A percentile compares a stretch with the other conserved stretches of the same genome.
These are phyloP conservation scores for Petrocephalus zakoni DNA, from an alignment of 2,113 vertebrate genomes.

Conservation along the genomic window DNA sequence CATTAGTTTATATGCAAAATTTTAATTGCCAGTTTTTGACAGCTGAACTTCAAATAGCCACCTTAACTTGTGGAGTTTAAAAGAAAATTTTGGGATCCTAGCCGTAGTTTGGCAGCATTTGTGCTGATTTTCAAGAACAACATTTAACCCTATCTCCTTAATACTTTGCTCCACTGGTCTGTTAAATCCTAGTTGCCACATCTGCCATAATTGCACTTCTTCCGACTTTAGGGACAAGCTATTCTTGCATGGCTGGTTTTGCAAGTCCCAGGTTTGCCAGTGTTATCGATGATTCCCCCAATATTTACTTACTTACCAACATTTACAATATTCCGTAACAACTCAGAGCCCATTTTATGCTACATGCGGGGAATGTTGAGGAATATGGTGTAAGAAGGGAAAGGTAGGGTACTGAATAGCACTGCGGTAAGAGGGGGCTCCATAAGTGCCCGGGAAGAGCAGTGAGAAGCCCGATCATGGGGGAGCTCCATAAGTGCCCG, in stretches of 20 bases:
- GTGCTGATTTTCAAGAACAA: neutral
- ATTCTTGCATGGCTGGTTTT: neutral
- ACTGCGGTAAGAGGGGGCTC: neutral
- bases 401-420: neutral
- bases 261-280: neutral
- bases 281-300: neutral
- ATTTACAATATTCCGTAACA: neutral
- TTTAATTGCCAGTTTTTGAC: neutral
- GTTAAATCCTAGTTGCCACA: constrained; percentile 21
- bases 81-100: neutral
- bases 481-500: no score
- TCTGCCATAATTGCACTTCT: neutral
- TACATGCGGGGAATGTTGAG: neutral
- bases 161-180: constrained; percentile 21
- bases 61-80: no score
- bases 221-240: neutral
- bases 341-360: neutral
- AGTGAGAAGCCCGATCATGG: no score
- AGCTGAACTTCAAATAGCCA: neutral
- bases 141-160: neutral
- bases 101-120: neutral
- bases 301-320: neutral
- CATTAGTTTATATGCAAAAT: neutral
- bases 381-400: neutral
- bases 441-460: neutral